Conservation (phyloP, 2,797 vertebrate species). For the Typhlichthys eigenmanni region DNA sequence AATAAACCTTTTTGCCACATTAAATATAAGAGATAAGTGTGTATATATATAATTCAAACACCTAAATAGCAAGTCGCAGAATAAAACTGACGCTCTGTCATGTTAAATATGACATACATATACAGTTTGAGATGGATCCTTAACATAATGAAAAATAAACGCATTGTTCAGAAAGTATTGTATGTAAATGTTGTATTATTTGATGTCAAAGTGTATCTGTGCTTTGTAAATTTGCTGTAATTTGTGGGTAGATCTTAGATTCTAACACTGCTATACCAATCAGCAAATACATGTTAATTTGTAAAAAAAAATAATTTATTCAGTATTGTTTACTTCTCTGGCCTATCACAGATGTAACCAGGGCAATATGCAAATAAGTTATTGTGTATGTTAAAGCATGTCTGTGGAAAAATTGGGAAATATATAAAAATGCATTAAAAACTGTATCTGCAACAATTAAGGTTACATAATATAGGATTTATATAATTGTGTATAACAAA, state of each 20-base stretch:
- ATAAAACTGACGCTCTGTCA: background rate
- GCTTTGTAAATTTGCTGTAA: slow-evolving; percentile 57
- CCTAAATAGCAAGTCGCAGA: background rate
- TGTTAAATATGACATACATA: slow-evolving; percentile 9
- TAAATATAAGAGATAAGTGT: background rate
- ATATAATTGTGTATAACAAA: too few species aligned
- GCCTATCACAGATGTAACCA: slow-evolving; percentile 33
- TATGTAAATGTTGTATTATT: slow-evolving; percentile 48
- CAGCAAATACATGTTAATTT: slow-evolving; percentile 60
- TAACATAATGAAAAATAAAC: slow-evolving; percentile 28
- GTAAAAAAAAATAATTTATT: slow-evolving; percentile 71
- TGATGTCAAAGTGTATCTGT: slow-evolving; percentile 47
- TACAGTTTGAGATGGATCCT: slow-evolving; percentile 46
- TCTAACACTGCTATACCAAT: slow-evolving; percentile 33
- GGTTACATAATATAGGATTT: background rate
- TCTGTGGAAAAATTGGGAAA: slow-evolving; percentile 26
- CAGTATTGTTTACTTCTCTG: slow-evolving; percentile 57
- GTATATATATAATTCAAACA: too few species aligned
- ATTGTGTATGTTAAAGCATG: slow-evolving; percentile 51
- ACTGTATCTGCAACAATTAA: slow-evolving; percentile 12
- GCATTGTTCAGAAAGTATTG: slow-evolving; percentile 34
- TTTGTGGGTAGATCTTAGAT: slow-evolving; percentile 35
- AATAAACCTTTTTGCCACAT: slow-evolving; percentile 25
- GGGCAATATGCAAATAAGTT: slow-evolving; percentile 28
- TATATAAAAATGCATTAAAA: slow-evolving; percentile 9